phyloP scores from a whole-genome alignment of 2,888 invertebrate species.

The Malthinus flaveolus region DNA sequence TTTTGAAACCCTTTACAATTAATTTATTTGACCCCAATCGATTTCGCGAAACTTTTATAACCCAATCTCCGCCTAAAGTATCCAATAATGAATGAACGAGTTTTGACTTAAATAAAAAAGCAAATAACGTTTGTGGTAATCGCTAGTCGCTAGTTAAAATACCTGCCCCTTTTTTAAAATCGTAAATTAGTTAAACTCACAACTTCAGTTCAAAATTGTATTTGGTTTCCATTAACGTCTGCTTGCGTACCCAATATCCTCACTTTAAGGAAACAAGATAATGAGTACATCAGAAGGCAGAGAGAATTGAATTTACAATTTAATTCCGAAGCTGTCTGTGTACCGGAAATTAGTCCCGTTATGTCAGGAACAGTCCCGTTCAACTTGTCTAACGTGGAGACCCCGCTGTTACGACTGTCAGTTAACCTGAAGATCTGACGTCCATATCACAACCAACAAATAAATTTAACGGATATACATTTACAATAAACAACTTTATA shows the following conservation, averaged over 20 bases:
- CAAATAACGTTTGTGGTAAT: too few relatives aligned
- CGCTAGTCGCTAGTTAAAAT: too few relatives aligned
- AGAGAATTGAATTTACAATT: constrained; percentile 34
- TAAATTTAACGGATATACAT: constrained; percentile 17
- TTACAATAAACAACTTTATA: constrained; percentile 20
- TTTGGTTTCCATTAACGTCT: constrained; percentile 25
- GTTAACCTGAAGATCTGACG: constrained; percentile 29
- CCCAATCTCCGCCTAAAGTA: too few relatives aligned
- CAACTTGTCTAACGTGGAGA: constrained; percentile 28
- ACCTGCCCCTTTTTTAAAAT: neutral
- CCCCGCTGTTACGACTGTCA: constrained; percentile 28
- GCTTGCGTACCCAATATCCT: constrained; percentile 27
- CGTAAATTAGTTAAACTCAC: constrained; percentile 1
- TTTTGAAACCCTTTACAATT: too few relatives aligned
- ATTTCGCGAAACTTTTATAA: too few relatives aligned
- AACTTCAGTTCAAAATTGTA: constrained; percentile 16
- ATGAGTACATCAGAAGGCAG: constrained; percentile 31
- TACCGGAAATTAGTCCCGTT: constrained; percentile 35
- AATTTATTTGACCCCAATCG: too few relatives aligned
- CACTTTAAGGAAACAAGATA: constrained; percentile 29
- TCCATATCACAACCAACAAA: constrained; percentile 24
- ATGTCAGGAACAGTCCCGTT: constrained; percentile 33
- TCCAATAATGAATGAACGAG: too few relatives aligned
- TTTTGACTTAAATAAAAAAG: too few relatives aligned
- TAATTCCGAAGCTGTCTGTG: constrained; percentile 32